Conservation (phyloP, 1,140 invertebrate species). For the Aricia agestis region DNA sequence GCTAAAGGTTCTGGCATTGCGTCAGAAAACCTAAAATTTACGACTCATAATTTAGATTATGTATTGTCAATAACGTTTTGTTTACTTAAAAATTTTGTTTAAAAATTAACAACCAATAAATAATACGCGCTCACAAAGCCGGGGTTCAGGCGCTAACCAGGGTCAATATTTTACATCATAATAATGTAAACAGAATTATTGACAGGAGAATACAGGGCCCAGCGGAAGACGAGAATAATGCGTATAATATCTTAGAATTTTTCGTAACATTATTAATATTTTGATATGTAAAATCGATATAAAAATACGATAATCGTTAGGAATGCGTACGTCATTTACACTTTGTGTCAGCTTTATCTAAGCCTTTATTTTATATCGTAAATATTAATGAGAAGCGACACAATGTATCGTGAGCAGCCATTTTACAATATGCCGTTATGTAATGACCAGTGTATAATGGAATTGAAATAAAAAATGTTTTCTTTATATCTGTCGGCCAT, state of each 20-base stretch:
- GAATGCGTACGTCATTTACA: slow-evolving; percentile 14
- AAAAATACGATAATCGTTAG: slow-evolving; percentile 7
- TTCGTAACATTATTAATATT: neutral
- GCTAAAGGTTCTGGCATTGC: neutral
- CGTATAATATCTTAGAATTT: neutral
- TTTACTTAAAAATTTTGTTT: slow-evolving; percentile 4
- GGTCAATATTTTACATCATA: slow-evolving; percentile 8
- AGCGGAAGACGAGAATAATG: neutral
- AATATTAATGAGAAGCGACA: slow-evolving; percentile 24
- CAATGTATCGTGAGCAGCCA: slow-evolving; percentile 24
- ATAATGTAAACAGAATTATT: slow-evolving; percentile 9
- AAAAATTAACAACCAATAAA: slow-evolving; percentile 13
- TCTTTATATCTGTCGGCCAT: slow-evolving; percentile 71
- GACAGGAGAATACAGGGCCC: neutral
- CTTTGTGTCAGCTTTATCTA: slow-evolving; percentile 19
- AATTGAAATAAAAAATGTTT: slow-evolving; percentile 74
- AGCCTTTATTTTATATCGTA: slow-evolving; percentile 26
- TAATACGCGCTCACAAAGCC: neutral
- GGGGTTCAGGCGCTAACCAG: neutral
- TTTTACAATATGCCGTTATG: slow-evolving; percentile 40
- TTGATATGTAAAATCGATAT: slow-evolving; percentile 8
- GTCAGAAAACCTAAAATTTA: neutral
- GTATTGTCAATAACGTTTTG: neutral
- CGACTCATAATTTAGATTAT: slow-evolving; percentile 3
- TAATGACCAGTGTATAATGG: slow-evolving; percentile 59